Evolutionary conservation across 2,888 invertebrate genomes (phyloP).

Genomic region (Leptopterna dolabrata): DNA sequence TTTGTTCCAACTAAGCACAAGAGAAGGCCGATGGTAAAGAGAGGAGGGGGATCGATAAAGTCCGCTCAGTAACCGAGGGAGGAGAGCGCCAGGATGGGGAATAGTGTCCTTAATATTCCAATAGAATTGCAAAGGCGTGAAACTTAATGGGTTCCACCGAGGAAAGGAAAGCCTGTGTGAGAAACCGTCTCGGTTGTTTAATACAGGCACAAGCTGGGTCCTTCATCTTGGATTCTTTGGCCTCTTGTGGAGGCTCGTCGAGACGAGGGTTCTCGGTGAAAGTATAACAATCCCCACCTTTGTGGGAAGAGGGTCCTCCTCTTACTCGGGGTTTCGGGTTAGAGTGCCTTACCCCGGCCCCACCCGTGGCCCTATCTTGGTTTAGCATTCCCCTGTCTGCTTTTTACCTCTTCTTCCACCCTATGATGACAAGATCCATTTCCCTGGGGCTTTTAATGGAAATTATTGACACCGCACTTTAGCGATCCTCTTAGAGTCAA

Average conservation of each 20-base stretch:
- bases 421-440: background rate
- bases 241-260: background rate
- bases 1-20: constrained; percentile 22
- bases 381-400: background rate
- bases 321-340: background rate
- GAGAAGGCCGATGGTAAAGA: constrained; percentile 11
- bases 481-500: background rate
- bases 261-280: background rate
- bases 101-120: constrained; percentile 52
- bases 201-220: background rate
- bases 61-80: background rate
- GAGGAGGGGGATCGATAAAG: constrained; percentile 35
- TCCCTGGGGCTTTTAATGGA: background rate
- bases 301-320: background rate
- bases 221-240: background rate
- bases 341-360: background rate
- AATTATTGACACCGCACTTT: background rate
- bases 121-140: constrained; percentile 52
- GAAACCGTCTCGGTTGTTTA: background rate
- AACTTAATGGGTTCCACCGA: constrained; percentile 33
- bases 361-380: no score
- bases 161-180: background rate
- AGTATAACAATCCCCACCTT: background rate
- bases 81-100: background rate
- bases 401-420: background rate